Percentiles rank a stretch among this genome's conserved stretches.
phyloP scores from a whole-genome alignment of 1,140 invertebrate genomes.

The Asobara japonica region DNA sequence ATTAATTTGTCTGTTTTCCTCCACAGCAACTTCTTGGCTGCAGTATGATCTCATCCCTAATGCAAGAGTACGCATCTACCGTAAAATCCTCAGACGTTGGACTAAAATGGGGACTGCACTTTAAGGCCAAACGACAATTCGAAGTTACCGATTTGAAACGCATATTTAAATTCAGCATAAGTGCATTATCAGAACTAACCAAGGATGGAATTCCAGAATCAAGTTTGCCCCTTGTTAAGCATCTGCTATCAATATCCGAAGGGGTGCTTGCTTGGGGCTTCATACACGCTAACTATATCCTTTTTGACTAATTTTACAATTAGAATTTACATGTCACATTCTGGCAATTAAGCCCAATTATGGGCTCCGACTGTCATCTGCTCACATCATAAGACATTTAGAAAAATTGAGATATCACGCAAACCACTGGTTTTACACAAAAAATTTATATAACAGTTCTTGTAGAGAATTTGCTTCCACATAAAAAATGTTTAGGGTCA shows the following conservation, averaged over 20 bases:
- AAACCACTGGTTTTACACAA: too few relatives aligned
- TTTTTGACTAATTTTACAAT: constrained; percentile 57
- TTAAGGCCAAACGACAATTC: constrained; percentile 85
- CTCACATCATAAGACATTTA: too few relatives aligned
- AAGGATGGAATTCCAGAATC: constrained; percentile 68
- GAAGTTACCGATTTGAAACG: constrained; percentile 81
- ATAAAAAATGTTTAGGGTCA: too few relatives aligned
- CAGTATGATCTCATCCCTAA: constrained; percentile 80
- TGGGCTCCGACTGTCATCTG: too few relatives aligned
- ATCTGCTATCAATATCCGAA: constrained; percentile 79
- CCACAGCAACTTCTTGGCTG: constrained; percentile 79
- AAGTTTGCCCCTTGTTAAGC: constrained; percentile 70
- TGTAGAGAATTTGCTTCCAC: too few relatives aligned
- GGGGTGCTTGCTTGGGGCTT: constrained; percentile 81
- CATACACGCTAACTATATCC: constrained; percentile 73
- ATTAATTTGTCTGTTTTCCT: constrained; percentile 41
- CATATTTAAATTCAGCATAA: constrained; percentile 79
- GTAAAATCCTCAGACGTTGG: constrained; percentile 86
- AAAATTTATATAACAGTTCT: too few relatives aligned
- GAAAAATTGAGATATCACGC: too few relatives aligned
- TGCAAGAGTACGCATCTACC: constrained; percentile 90
- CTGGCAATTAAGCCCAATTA: too few relatives aligned
- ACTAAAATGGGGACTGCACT: constrained; percentile 87
- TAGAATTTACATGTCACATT: too few relatives aligned
- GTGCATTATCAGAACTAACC: constrained; percentile 70